Conservation (phyloP, 2,113 vertebrate genomes). For the Gyps fulvus region DNA sequence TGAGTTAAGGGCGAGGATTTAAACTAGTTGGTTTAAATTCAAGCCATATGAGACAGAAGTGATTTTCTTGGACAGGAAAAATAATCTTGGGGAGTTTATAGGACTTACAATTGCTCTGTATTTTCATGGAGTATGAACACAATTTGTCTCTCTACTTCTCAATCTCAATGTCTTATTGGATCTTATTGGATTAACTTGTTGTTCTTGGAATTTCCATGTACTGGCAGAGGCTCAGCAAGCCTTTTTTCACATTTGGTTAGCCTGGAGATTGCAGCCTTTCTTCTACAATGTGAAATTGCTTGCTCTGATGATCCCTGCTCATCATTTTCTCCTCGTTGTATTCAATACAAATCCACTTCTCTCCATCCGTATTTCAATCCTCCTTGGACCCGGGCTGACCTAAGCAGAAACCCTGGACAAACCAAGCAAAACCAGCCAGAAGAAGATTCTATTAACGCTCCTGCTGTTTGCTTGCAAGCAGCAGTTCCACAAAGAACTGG, state of each 20-base stretch:
- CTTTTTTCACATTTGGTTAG: conserved; percentile 38
- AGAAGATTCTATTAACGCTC: neutral
- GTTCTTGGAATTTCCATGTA: conserved; percentile 55
- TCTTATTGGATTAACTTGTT: conserved; percentile 64
- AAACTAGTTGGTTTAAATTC: conserved; percentile 59
- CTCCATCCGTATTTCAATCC: neutral
- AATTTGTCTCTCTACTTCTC: conserved; percentile 56
- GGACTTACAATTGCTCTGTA: conserved; percentile 50
- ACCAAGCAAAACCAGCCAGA: neutral
- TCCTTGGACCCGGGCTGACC: neutral
- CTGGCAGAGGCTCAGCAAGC: conserved; percentile 11
- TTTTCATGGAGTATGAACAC: conserved; percentile 53
- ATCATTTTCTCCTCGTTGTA: neutral
- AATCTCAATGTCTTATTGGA: conserved; percentile 48
- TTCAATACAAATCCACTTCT: neutral
- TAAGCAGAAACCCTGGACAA: neutral
- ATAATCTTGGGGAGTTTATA: conserved; percentile 53
- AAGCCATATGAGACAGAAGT: conserved; percentile 61
- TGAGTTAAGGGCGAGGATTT: conserved; percentile 14
- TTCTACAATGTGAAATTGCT: neutral
- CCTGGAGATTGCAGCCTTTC: neutral
- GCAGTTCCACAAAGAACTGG: neutral
- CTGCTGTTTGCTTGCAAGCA: neutral
- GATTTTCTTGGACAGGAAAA: conserved; percentile 61
- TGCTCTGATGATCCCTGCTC: neutral